phyloP scores from a whole-genome alignment of 2,113 vertebrate genomes.

The Caranx melampygus region DNA sequence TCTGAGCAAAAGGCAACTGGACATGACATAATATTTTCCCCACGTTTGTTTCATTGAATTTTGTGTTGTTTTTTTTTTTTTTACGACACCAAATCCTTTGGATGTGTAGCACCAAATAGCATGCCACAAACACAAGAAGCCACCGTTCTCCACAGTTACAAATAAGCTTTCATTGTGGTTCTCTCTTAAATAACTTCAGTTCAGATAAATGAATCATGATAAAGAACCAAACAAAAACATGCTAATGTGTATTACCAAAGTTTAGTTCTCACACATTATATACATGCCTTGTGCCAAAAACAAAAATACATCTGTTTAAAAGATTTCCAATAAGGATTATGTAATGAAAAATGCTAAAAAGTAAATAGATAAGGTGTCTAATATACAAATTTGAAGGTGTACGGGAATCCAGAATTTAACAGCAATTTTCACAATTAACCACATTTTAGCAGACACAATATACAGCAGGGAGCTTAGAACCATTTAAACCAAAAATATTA shows the following conservation, averaged over 20 bases:
- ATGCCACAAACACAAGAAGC: slow-evolving; percentile 47
- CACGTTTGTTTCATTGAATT: neutral
- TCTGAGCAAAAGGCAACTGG: slow-evolving; percentile 8
- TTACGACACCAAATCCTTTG: slow-evolving; percentile 30
- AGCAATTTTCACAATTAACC: slow-evolving; percentile 85
- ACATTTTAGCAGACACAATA: slow-evolving; percentile 87
- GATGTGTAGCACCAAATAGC: slow-evolving; percentile 38
- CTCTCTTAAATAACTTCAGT: slow-evolving; percentile 53
- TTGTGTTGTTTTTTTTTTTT: slow-evolving; percentile 5
- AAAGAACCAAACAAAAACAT: slow-evolving; percentile 74
- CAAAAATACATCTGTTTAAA: slow-evolving; percentile 65
- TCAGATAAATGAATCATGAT: slow-evolving; percentile 76
- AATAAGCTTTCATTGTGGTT: slow-evolving; percentile 55
- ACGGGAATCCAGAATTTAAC: slow-evolving; percentile 82
- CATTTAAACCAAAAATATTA: slow-evolving; percentile 70
- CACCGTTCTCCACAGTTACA: slow-evolving; percentile 41
- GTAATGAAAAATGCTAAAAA: slow-evolving; percentile 66
- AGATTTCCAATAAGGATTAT: slow-evolving; percentile 62
- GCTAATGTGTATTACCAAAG: slow-evolving; percentile 78
- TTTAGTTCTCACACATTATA: slow-evolving; percentile 83
- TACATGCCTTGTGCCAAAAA: slow-evolving; percentile 82
- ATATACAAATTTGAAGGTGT: slow-evolving; percentile 86
- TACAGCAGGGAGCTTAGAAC: slow-evolving; percentile 82
- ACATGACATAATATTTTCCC: neutral
- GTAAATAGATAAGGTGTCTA: slow-evolving; percentile 80